Evolutionary conservation across 1,140 invertebrate genomes (phyloP).

Genomic region (Nixonia krombeini): DNA sequence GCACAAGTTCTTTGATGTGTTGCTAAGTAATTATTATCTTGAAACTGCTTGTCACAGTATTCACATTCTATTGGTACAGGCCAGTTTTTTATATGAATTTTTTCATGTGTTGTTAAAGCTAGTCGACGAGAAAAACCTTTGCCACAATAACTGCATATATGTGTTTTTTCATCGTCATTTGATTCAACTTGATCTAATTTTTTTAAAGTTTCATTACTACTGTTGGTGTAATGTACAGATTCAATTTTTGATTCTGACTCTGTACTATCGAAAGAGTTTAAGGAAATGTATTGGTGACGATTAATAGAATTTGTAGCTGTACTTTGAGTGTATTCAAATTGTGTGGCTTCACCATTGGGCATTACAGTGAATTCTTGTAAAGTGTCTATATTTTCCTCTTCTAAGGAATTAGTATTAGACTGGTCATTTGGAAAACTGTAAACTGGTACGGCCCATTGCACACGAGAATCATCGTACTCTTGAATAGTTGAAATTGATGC

Average conservation of each 20-base stretch:
- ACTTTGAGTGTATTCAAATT: slow-evolving; percentile 63
- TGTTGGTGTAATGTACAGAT: slow-evolving; percentile 30
- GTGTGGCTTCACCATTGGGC: slow-evolving; percentile 62
- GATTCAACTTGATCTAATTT: slow-evolving; percentile 43
- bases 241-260: slow-evolving; percentile 57
- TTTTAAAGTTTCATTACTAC: slow-evolving; percentile 14
- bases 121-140: slow-evolving; percentile 54
- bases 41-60: slow-evolving; percentile 69
- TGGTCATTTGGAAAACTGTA: slow-evolving; percentile 59
- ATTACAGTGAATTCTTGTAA: slow-evolving; percentile 63
- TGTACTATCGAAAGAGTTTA: slow-evolving; percentile 53
- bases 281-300: slow-evolving; percentile 51
- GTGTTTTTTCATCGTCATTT: slow-evolving; percentile 46
- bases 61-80: slow-evolving; percentile 65
- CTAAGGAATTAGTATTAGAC: slow-evolving; percentile 28
- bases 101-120: slow-evolving; percentile 59
- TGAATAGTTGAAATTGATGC: slow-evolving; percentile 20
- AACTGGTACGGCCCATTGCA: slow-evolving; percentile 60
- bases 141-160: slow-evolving; percentile 61
- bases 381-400: slow-evolving; percentile 56
- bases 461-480: slow-evolving; percentile 31
- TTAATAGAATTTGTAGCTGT: slow-evolving; percentile 47
- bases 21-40: slow-evolving; percentile 56
- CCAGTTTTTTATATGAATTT: slow-evolving; percentile 58
- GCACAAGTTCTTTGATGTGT: slow-evolving; percentile 64